Conservation (phyloP, 1,140 invertebrate genomes). For the Nasonia longicornis region DNA sequence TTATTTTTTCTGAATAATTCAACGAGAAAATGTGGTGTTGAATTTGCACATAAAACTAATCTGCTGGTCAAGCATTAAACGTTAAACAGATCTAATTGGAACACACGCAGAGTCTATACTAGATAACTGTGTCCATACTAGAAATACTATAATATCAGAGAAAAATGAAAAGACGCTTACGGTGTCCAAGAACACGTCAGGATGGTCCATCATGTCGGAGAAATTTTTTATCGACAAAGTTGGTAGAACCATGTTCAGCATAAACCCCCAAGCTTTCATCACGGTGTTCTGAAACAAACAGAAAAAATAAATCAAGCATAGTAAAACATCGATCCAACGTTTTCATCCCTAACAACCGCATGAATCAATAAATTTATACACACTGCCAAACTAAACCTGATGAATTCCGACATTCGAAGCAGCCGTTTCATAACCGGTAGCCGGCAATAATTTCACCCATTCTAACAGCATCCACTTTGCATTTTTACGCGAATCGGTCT, state of each 20-base stretch:
- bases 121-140: too few species aligned
- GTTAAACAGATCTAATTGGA: too few species aligned
- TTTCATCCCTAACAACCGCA: too few species aligned
- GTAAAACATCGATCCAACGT: too few species aligned
- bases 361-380: not conserved
- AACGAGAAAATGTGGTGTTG: too few species aligned
- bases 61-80: too few species aligned
- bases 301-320: not conserved
- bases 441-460: not conserved
- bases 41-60: too few species aligned
- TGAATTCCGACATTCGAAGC: not conserved
- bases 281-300: conserved; percentile 55
- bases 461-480: not conserved
- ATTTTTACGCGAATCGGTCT: not conserved
- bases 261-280: conserved; percentile 54
- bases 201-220: conserved; percentile 60
- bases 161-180: conserved; percentile 49
- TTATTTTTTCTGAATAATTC: too few species aligned
- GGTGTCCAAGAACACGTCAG: conserved; percentile 58
- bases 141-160: too few species aligned
- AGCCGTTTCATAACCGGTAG: not conserved
- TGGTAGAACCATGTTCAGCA: conserved; percentile 53
- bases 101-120: too few species aligned
- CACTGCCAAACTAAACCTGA: not conserved
- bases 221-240: conserved; percentile 59